phyloP scores from a whole-genome alignment of 2,888 invertebrate species.

The Cyclophora punctaria region DNA sequence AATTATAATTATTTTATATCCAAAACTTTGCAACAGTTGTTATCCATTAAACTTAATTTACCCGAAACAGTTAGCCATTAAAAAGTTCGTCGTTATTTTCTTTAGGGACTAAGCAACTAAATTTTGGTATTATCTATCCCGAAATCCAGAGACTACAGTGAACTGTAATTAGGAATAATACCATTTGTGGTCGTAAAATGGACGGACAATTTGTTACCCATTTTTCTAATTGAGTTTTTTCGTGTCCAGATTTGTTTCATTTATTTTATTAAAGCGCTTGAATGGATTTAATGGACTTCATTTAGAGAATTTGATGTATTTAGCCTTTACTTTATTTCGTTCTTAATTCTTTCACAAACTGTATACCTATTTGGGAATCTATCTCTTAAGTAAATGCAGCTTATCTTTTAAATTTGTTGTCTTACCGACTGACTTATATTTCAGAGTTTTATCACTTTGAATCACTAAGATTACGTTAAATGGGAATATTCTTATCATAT shows the following conservation, averaged over 20 bases:
- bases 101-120: constrained; percentile 18
- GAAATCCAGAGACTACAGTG: constrained; percentile 7
- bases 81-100: constrained; percentile 28
- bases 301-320: not conserved
- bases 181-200: constrained; percentile 18
- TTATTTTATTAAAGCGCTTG: no score
- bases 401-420: no score
- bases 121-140: not conserved
- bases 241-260: not conserved
- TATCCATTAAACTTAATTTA: constrained; percentile 14
- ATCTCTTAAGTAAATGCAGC: no score
- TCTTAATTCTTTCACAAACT: no score
- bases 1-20: constrained; percentile 3
- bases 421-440: no score
- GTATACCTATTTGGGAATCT: no score
- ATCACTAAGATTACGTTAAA: no score
- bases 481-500: no score
- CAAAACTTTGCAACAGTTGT: constrained; percentile 13
- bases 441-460: no score
- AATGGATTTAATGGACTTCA: not conserved
- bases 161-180: constrained; percentile 24
- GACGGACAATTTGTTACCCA: constrained; percentile 17
- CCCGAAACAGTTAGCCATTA: constrained; percentile 19
- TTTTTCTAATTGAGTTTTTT: constrained; percentile 19
- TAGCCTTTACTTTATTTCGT: no score